These are phyloP conservation scores for Archips crataeganus DNA, from an alignment of 2,888 invertebrate genomes.

Conservation along the genomic window DNA sequence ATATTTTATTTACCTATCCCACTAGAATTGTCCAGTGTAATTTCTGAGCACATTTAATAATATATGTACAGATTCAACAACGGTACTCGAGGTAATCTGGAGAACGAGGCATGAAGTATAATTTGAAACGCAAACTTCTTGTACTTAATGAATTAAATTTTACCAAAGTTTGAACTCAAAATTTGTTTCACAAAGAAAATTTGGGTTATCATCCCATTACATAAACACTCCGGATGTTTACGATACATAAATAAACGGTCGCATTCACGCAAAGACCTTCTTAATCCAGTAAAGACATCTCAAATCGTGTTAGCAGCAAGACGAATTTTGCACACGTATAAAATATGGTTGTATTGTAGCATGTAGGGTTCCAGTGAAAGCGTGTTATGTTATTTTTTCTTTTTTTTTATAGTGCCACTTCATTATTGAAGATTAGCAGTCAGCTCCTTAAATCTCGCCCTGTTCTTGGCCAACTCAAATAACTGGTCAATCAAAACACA, in stretches of 20 bases:
- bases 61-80: not conserved
- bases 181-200: constrained; percentile 2
- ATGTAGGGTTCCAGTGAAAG: not conserved
- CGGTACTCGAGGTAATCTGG: too few species aligned
- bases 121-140: constrained; percentile 1
- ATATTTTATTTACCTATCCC: too few species aligned
- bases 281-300: constrained; percentile 58
- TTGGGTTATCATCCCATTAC: constrained; percentile 16
- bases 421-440: too few species aligned
- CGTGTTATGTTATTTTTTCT: not conserved
- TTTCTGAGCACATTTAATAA: too few species aligned
- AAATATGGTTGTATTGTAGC: constrained; percentile 52
- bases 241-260: constrained; percentile 58
- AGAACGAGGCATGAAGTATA: constrained; percentile 2
- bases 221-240: constrained; percentile 18
- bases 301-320: constrained; percentile 57
- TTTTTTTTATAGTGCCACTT: too few species aligned
- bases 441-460: too few species aligned
- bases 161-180: constrained; percentile 3
- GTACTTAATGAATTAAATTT: not conserved
- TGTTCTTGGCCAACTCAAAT: too few species aligned
- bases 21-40: too few species aligned
- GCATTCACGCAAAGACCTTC: constrained; percentile 53
- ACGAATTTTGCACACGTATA: constrained; percentile 58
- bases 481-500: too few species aligned